Evolutionary conservation across 2,113 vertebrate species (phyloP).

Genomic region (Indri indri): DNA sequence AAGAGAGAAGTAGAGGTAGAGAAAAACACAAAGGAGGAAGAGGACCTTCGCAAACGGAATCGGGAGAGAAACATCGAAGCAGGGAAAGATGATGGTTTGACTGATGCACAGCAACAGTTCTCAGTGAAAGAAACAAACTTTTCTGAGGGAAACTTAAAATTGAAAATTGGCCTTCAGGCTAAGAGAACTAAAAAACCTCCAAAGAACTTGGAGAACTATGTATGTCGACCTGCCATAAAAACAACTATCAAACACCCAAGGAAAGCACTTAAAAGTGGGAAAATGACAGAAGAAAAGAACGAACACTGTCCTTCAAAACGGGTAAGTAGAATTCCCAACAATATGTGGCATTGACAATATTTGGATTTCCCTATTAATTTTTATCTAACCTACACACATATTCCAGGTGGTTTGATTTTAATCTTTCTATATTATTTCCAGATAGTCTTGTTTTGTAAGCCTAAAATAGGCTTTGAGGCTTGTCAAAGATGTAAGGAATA

Average conservation of each 20-base stretch:
- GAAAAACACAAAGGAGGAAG: constrained; percentile 80
- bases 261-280: constrained; percentile 84
- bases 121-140: constrained; percentile 92
- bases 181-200: constrained; percentile 98
- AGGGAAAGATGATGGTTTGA: constrained; percentile 58
- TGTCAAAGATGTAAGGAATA: not conserved
- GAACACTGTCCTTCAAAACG: constrained; percentile 84
- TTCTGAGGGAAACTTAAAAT: constrained; percentile 92
- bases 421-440: not conserved
- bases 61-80: constrained; percentile 53
- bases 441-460: not conserved
- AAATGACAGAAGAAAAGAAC: constrained; percentile 85
- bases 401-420: not conserved
- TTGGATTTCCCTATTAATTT: not conserved
- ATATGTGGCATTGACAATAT: not conserved
- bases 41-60: constrained; percentile 78
- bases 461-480: not conserved
- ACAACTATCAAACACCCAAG: constrained; percentile 90
- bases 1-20: constrained; percentile 81
- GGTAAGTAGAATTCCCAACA: constrained; percentile 75
- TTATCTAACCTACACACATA: not conserved
- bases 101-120: constrained; percentile 88
- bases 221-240: constrained; percentile 96
- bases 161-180: constrained; percentile 94
- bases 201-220: constrained; percentile 98